phyloP scores from a whole-genome alignment of 2,113 vertebrate species.

The Potamarius usumacintae region DNA sequence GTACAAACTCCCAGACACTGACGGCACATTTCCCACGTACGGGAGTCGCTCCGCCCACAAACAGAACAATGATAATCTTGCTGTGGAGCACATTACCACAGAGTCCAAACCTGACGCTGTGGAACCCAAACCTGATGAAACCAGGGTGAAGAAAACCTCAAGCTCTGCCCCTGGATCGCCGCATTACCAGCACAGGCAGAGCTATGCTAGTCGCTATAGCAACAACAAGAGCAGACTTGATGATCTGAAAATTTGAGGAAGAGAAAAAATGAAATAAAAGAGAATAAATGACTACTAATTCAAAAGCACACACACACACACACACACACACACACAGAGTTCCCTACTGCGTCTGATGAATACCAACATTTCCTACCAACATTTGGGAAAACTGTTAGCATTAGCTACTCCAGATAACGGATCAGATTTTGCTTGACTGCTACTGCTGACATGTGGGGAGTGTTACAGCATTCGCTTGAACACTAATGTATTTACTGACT shows the following conservation, averaged over 20 bases:
- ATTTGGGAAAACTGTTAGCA: neutral
- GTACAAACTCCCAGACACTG: conserved; percentile 67
- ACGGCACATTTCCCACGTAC: conserved; percentile 66
- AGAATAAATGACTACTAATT: neutral
- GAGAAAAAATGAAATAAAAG: neutral
- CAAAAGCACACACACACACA: neutral
- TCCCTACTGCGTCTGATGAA: neutral
- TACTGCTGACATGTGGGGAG: neutral
- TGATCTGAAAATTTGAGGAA: conserved; percentile 72
- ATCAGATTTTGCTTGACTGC: neutral
- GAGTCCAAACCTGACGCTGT: conserved; percentile 62
- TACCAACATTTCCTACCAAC: neutral
- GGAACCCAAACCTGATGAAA: conserved; percentile 54
- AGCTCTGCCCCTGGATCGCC: conserved; percentile 58
- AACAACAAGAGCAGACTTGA: conserved; percentile 71
- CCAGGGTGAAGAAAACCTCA: conserved; percentile 52
- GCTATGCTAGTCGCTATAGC: conserved; percentile 75
- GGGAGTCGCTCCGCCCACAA: conserved; percentile 73
- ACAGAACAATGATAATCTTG: conserved; percentile 79
- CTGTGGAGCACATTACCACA: conserved; percentile 69
- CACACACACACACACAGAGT: neutral
- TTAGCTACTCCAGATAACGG: neutral
- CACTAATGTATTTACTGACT: neutral
- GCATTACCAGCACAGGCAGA: conserved; percentile 67
- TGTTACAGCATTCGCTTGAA: neutral